Evolutionary conservation across 1,140 invertebrate genomes (phyloP), one percentile per base, ranked within the genome.

Genomic region (Drosophila baimaii): DNA sequence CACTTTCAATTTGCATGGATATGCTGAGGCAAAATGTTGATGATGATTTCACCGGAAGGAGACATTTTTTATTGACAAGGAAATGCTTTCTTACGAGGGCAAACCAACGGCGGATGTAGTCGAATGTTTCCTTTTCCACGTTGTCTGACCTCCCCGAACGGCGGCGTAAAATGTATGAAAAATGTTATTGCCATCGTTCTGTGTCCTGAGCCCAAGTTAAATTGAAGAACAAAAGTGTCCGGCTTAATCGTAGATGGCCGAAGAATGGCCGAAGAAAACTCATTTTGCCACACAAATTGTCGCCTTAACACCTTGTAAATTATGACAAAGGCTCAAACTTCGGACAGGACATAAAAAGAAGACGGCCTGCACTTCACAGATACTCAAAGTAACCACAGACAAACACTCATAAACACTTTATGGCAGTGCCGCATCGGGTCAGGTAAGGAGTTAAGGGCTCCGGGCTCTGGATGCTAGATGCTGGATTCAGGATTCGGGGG

Each of bases 271-370:
- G 33, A 59, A 29, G 66, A 49, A 83, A 82, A 72, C 81, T 84
- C 68, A 81, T 81, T 76, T 49, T 77, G 81, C 62, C 81, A 76
- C 82, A 83, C 79, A 76, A 86, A 86, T 86, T 86, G 83, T 73
- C 82, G 84, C 76, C 72, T 77, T 88, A 88, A 83, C 82, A 88
- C 82, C 79, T 71, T 88, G 83, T 86, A 79, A 86, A 73, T 79
- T 88, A 86, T 86, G 82, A 72, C 66, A 74, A 59, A 62, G 84
- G 59, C 80, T 59, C 57, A 44, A 43, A 44, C 66, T 63, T 66
- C 69, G 77, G 71, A 52, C 58, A 66, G 64, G 64, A 63, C 69
- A 86, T 85, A 85, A 85, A 84, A 72, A 62, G 59, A 37, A 52
- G 21, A 12, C 27, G 9, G 68, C 77, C 69, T 70, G 44, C 63